These are phyloP conservation scores for Meta bourneti DNA, from an alignment of 2,888 invertebrate genomes.

Conservation along the genomic window DNA sequence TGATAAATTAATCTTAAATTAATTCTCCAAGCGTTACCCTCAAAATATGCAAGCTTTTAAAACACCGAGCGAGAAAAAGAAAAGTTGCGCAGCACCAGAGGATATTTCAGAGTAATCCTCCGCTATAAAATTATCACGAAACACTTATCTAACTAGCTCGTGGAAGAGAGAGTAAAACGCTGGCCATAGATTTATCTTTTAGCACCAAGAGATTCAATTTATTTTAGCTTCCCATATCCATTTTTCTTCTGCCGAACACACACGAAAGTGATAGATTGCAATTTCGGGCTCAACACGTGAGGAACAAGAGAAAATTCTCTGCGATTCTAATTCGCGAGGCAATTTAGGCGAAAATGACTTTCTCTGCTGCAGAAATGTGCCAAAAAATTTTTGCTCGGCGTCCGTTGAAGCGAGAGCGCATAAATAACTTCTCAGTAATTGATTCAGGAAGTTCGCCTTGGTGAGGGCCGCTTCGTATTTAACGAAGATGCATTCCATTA, in stretches of 20 bases:
- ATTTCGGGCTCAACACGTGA: conserved; percentile 19
- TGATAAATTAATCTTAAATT: not conserved
- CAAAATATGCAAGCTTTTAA: not conserved
- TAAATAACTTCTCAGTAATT: conserved; percentile 26
- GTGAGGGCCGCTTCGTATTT: not conserved
- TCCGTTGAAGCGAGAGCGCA: not conserved
- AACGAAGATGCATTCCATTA: not conserved
- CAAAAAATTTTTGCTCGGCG: not conserved
- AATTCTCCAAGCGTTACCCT: not conserved
- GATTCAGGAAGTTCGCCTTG: not conserved
- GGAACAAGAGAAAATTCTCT: not conserved
- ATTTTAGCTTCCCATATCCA: conserved; percentile 22
- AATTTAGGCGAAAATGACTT: conserved; percentile 11
- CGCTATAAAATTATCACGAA: conserved; percentile 29
- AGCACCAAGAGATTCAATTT: conserved; percentile 17
- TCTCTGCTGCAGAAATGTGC: not conserved
- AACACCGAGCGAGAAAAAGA: not conserved
- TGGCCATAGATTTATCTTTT: conserved; percentile 18
- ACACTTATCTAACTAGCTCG: not conserved
- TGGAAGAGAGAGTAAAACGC: not conserved
- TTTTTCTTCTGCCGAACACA: conserved; percentile 5
- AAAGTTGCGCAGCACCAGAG: not conserved
- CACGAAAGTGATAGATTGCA: conserved; percentile 13
- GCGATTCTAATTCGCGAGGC: conserved; percentile 20
- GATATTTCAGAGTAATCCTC: conserved; percentile 4